These are phyloP conservation scores for Diarsia dahlii DNA, from an alignment of 2,888 invertebrate species.

Conservation along the genomic window DNA sequence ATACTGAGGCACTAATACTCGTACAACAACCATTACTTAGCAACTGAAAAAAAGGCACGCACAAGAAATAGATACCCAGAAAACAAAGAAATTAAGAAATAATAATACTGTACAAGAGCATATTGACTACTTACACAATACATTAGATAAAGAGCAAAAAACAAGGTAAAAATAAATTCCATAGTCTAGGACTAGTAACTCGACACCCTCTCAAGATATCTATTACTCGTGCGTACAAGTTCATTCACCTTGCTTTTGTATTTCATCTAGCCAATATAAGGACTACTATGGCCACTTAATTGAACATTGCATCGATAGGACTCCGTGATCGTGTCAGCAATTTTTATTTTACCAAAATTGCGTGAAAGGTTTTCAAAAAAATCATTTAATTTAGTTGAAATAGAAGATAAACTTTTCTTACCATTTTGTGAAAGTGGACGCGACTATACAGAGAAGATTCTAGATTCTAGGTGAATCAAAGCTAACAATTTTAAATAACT, in stretches of 20 bases:
- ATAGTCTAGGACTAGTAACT: neutral
- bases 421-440: neutral
- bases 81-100: no score
- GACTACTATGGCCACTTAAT: constrained; percentile 2
- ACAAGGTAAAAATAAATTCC: neutral
- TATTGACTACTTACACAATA: no score
- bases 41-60: no score
- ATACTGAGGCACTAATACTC: no score
- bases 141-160: neutral
- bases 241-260: constrained; percentile 1
- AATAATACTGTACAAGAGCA: no score
- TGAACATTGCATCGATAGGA: constrained; percentile 20
- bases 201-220: neutral
- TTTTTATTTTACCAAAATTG: constrained; percentile 42
- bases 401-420: constrained; percentile 19
- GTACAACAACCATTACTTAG: no score
- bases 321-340: constrained; percentile 3
- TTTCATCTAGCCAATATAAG: neutral
- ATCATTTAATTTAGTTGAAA: constrained; percentile 8
- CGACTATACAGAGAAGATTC: no score
- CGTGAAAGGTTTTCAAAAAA: constrained; percentile 26
- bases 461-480: no score
- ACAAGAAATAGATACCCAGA: no score
- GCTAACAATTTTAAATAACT: no score
- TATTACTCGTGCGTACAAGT: constrained; percentile 4